Evolutionary conservation across 2,888 invertebrate genomes (phyloP), one percentile per base, ranked within the genome.

Genomic region (Rhagonycha lutea): DNA sequence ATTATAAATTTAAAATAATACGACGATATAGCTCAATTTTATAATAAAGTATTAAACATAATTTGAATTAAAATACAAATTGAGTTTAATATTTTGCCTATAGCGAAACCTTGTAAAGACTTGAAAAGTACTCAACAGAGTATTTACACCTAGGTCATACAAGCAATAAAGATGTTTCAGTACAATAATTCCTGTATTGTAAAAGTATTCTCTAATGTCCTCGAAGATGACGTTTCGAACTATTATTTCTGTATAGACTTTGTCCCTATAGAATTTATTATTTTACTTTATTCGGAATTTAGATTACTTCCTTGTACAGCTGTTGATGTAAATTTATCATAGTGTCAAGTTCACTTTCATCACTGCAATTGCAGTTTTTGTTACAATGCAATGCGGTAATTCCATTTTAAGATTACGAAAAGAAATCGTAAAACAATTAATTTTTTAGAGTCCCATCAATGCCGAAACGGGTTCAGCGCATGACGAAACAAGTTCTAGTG

Each of bases 401-500:
- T 11, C 69, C 70, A 77, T 73, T 72, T 77, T 70, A 73, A 61
- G 76, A 72, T n/a, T 61, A 23, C 11, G 29, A 60, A 68, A 61
- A 71, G n/a, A 61, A 28, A 69, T 62, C 47, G 71, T 81, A 70
- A n/a, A 81, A 79, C 71, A 68, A 7, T 47, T 47, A 47, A 5
- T 67, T 82, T 85, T 83, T 80, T 90, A 91, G 94, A 94, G 92
- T 90, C 94, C 92, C 81, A 92, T 92, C 83, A 92, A 90, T 85
- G 88, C 88, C 73, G 92, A 91, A 78, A 90, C 91, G 75, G 91
- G 91, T 78, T 92, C 92, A 29, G 93, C 93, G 4, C 96, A 96
- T 85, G 96, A 96, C 85, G 96, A 96, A 87, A 96, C 96, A 0
- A 96, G 95, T 82, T 96, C 96, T 79, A 95, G 96, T 74, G 96